Conservation (phyloP, 2,888 invertebrate genomes). For the Pseudolycoriella hygida region DNA sequence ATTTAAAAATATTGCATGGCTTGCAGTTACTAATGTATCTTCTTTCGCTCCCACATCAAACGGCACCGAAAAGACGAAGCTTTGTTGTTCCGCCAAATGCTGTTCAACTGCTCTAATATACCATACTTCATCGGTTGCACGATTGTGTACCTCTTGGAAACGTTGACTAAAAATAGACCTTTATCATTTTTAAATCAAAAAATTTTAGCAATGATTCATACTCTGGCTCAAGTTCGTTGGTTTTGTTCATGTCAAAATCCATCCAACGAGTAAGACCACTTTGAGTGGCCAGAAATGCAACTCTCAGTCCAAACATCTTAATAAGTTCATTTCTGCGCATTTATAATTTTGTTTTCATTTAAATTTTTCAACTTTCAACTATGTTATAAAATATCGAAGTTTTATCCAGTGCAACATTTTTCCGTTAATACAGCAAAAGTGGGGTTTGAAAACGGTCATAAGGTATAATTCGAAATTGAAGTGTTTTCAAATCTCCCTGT, state of each 20-base stretch:
- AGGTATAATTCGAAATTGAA: too few species aligned
- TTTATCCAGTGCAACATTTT: too few species aligned
- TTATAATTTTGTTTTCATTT: neutral
- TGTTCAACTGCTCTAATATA: slow-evolving; percentile 78
- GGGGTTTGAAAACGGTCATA: too few species aligned
- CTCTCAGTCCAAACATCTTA: slow-evolving; percentile 65
- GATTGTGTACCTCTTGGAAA: slow-evolving; percentile 56
- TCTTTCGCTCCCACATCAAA: slow-evolving; percentile 35
- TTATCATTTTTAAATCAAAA: neutral
- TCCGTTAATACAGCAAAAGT: too few species aligned
- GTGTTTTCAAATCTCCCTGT: too few species aligned
- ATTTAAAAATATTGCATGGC: slow-evolving; percentile 60
- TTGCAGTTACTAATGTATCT: slow-evolving; percentile 62
- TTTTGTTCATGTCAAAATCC: slow-evolving; percentile 43
- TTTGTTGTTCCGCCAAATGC: slow-evolving; percentile 55
- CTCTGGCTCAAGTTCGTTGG: slow-evolving; percentile 26
- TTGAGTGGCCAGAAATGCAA: slow-evolving; percentile 77
- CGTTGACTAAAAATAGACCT: slow-evolving; percentile 34
- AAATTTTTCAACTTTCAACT: too few species aligned
- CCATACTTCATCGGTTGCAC: slow-evolving; percentile 77
- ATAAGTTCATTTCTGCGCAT: slow-evolving; percentile 55
- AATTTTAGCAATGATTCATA: slow-evolving; percentile 12
- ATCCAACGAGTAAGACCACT: slow-evolving; percentile 84
- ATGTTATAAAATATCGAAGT: too few species aligned
- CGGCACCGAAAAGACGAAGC: slow-evolving; percentile 68